Evolutionary conservation across 2,797 vertebrate species (phyloP), one percentile per base, ranked within the genome.

Genomic region (Catamblyrhynchus diadema): DNA sequence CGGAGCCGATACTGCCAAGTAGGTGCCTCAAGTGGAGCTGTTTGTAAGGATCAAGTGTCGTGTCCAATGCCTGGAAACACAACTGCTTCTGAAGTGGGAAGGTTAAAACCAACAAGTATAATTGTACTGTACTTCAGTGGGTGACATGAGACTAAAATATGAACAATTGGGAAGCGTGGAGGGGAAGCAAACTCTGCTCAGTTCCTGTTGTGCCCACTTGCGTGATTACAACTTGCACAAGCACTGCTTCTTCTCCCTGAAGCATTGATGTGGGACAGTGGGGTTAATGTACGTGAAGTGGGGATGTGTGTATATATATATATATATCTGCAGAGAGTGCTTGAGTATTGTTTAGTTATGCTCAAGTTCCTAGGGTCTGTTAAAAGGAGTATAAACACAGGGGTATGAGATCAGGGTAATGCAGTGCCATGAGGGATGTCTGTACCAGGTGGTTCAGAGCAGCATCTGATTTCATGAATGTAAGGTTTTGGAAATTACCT

Each of bases 1-100:
- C 1, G 99, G 99, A 88, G 99, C 99, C 1, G 99, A 99, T 95
- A 98, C 98, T 96, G 98, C 99, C 60, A 99, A 98, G 99, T 99
- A 95, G 75, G 98, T 98, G 86, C 35, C 88, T 91, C 41, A 54
- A 75, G 32, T 60, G 86, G 62, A 71, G 51, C 39, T 50, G 33
- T 82, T 90, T 28, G n/a, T 81, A 22, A 71, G 59, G 80, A 60
- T 57, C 81, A 28, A 28, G 12, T 60, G 50, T 54, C 28, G 2
- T 65, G 67, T 79, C 39, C 7, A 9, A 1, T 19, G 35, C 60
- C 84, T 89, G 92, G 48, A 53, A 73, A 53, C 57, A 86, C 53
- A 60, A 50, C 67, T 70, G 82, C 39, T 50, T 65, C 65, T 73
- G 27, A n/a, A 83, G 75, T 48, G 74, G 83, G 71, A 48, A 87